Evolutionary conservation across 2,888 invertebrate genomes (phyloP).

Genomic region (Pachymerium ferrugineum): DNA sequence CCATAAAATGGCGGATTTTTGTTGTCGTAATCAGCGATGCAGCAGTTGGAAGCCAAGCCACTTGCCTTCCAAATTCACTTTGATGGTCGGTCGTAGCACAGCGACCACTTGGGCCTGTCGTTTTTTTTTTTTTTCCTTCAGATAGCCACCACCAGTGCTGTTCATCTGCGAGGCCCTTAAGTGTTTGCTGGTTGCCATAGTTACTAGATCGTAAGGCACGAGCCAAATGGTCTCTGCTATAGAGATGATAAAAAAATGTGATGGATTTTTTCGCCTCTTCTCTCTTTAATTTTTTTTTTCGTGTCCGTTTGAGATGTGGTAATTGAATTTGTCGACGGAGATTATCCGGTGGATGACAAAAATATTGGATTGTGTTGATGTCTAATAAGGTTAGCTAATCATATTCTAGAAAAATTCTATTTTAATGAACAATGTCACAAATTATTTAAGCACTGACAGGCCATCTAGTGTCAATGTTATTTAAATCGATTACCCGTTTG

Average conservation of each 20-base stretch:
- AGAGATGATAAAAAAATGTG: constrained; percentile 20
- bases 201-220: constrained; percentile 14
- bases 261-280: constrained; percentile 7
- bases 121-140: background rate
- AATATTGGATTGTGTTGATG: background rate
- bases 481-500: too few relatives aligned
- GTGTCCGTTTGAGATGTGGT: constrained; percentile 9
- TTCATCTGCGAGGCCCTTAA: background rate
- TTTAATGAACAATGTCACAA: too few relatives aligned
- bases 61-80: background rate
- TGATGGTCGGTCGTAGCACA: too few relatives aligned
- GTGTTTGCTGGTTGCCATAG: constrained; percentile 23
- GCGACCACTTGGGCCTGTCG: background rate
- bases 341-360: background rate
- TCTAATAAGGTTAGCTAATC: too few relatives aligned
- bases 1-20: background rate
- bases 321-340: constrained; percentile 19
- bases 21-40: background rate
- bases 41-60: background rate
- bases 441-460: background rate
- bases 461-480: background rate
- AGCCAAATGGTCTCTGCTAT: constrained; percentile 24
- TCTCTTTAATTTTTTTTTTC: background rate
- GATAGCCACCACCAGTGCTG: background rate
- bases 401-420: too few relatives aligned